phyloP scores from a whole-genome alignment of 2,113 vertebrate genomes.

The Sminthopsis crassicaudata region DNA sequence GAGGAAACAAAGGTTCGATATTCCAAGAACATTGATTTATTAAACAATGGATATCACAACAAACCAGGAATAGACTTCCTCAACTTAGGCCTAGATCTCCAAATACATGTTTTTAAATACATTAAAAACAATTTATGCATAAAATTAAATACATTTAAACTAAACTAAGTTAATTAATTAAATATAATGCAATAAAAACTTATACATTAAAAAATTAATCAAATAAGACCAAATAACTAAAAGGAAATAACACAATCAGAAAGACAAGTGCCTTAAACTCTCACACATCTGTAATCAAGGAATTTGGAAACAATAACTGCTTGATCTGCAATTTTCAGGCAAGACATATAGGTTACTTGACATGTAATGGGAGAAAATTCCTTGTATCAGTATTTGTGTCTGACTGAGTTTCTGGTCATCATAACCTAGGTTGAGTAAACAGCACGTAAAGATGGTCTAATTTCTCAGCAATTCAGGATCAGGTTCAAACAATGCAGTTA shows the following conservation, averaged over 20 bases:
- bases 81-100: background rate
- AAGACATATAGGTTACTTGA: background rate
- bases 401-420: background rate
- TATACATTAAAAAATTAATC: background rate
- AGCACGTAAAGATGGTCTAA: background rate
- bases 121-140: background rate
- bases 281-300: background rate
- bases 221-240: background rate
- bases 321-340: background rate
- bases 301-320: background rate
- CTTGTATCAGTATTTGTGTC: no score
- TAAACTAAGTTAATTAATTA: no score
- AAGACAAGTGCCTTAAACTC: background rate
- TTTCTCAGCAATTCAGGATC: background rate
- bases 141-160: no score
- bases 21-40: background rate
- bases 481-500: background rate
- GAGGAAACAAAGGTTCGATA: background rate
- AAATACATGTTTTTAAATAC: background rate
- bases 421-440: background rate
- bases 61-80: background rate
- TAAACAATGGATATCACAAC: background rate
- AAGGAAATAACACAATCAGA: background rate
- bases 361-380: no score
- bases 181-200: background rate